phyloP scores from a whole-genome alignment of 2,113 vertebrate genomes.

The Corythornis madagascariensis region DNA sequence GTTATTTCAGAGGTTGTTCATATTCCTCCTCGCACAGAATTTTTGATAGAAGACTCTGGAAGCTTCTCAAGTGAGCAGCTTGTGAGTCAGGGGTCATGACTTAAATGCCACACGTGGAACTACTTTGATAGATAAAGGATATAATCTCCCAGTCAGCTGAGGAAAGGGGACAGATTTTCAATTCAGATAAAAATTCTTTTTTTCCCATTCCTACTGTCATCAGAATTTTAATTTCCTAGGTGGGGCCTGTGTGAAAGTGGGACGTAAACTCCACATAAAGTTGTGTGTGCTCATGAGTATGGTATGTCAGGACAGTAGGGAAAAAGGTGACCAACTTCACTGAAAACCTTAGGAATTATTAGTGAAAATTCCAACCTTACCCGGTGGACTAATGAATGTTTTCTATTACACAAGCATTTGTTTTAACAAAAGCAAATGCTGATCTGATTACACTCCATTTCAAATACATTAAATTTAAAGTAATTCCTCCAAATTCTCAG shows the following conservation, averaged over 20 bases:
- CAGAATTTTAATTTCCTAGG: not conserved
- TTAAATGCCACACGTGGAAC: not conserved
- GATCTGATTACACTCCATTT: not conserved
- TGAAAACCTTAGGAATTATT: not conserved
- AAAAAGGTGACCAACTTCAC: not conserved
- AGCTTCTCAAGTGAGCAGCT: not conserved
- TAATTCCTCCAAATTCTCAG: not conserved
- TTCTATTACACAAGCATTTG: not conserved
- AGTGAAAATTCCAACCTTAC: constrained; percentile 15
- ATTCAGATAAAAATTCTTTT: not conserved
- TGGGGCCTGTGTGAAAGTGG: not conserved
- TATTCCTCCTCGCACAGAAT: not conserved
- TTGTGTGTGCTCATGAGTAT: not conserved
- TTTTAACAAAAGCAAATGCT: not conserved
- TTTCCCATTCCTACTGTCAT: not conserved
- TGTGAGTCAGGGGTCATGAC: not conserved
- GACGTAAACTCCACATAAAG: not conserved
- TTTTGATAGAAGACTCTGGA: not conserved
- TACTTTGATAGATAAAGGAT: not conserved
- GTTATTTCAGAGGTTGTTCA: not conserved
- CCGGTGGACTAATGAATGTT: not conserved
- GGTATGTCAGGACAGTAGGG: not conserved
- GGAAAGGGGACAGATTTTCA: not conserved
- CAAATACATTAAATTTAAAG: not conserved
- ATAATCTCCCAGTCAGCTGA: not conserved